Base-by-base conservation (phyloP, 2,113 vertebrate genomes). In the Aythya baeri region DNA sequence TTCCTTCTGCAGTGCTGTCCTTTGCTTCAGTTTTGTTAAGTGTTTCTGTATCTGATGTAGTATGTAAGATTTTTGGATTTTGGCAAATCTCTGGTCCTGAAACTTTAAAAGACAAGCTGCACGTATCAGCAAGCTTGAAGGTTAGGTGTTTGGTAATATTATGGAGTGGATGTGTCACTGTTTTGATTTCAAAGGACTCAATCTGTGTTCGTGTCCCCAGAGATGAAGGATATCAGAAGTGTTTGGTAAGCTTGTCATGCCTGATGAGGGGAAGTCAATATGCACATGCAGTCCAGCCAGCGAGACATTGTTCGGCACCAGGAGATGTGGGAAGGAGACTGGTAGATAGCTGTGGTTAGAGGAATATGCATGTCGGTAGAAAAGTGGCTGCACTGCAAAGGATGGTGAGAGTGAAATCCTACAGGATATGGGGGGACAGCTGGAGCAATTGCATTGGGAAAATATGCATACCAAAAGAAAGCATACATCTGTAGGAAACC, bases 31-130 rank as follows among this genome's bases (percentile, higher is more conserved):
- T 41, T 41, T 41, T 41, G 41, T 77, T 26, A 63, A 74, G 26
- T 61, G 34, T 76, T 94, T 66, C 22, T 86, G 57, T 65, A 22
- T 89, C 63, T 87, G 74, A 36, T 58, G 12, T 57, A 71, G 31
- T 29, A 27, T 29, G 32, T 82, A 10, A 81, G 59, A 32, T 81
- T 78, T 78, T 84, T 27, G 79, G 44, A 61, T 89, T 91, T 84
- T 87, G 84, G 63, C 46, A 55, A 41, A 73, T 78, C 82, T 41
- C 22, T 83, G 14, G 57, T 54, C 52, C 23, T 16, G 75, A 44
- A 76, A 91, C 62, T 83, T 91, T 93, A 66, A 89, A 93, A 95
- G 96, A 43, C 58, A 55, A 79, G 36, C 34, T 78, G 59, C 43
- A 1, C n/a, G 59, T 96, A 31, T 94, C 82, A 77, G 50, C 63